Base-by-base conservation (phyloP, 2,113 vertebrate species). In the Otolemur garnettii region DNA sequence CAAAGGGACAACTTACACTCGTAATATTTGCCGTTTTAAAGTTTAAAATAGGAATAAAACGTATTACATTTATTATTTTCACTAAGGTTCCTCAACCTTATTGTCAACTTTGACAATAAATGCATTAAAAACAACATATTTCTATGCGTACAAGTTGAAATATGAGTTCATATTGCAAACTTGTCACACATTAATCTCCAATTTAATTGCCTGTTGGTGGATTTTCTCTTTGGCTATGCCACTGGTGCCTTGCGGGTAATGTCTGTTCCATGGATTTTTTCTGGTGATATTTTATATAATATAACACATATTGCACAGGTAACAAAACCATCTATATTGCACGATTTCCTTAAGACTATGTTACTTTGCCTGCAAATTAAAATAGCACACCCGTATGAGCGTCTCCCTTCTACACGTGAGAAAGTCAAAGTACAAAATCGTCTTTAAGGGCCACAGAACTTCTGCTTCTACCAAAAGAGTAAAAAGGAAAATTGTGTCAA, bases 401-500 rank as follows among this genome's bases (percentile, higher is more conserved):
- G 72, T 26, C 14, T 79, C 45, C 26, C 13, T 68, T 64, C 26
- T 62, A 68, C 22, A 21, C 3, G 28, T 30, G 21, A 91, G 22
- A 89, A 77, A 81, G 33, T n/a, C 26, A 53, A 94, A 78, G 71
- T 60, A 24, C 60, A 89, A 50, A 35, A 42, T 22, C 57, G 83
- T 90, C 71, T 93, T 88, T 30, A 96, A 89, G 66, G 38, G 64
- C 30, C 21, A 50, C 42, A 59, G n/a, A 93, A 91, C 78, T 87
- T 95, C 80, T 57, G 35, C 86, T 90, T 77, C 72, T 28, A 84
- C 18, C 42, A 92, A 91, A 57, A 93, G 71, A 96, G 33, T 83
- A 21, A 94, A 93, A 80, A 87, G 45, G n/a, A 94, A 53, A 90
- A 87, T 92, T 42, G 69, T 78, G 33, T 78, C 84, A 84, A 89